A percentile compares a stretch with the other conserved stretches of the same genome.
phyloP scores from a whole-genome alignment of 1,140 invertebrate genomes.

The Pissodes strobi region DNA sequence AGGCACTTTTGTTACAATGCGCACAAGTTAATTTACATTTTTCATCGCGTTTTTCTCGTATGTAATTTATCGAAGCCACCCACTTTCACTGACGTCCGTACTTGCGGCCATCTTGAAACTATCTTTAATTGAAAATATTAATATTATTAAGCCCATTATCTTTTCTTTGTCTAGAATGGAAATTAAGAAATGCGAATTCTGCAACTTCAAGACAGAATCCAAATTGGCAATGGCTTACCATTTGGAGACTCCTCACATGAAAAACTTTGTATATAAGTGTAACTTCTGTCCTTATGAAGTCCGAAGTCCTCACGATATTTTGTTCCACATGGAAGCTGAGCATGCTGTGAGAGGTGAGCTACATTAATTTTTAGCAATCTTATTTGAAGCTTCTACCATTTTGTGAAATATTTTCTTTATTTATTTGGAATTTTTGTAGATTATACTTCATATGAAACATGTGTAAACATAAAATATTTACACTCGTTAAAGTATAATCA shows the following conservation, averaged over 20 bases:
- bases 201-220: slow-evolving; percentile 92
- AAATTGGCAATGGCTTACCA: slow-evolving; percentile 84
- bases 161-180: slow-evolving; percentile 32
- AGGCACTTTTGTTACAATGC: too few species aligned
- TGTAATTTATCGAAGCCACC: too few species aligned
- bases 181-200: slow-evolving; percentile 87
- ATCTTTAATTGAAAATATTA: too few species aligned
- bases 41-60: too few species aligned
- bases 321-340: slow-evolving; percentile 89
- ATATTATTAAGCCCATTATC: slow-evolving; percentile 35
- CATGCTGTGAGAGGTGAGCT: slow-evolving; percentile 71
- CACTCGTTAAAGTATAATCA: too few species aligned
- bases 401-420: too few species aligned
- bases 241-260: slow-evolving; percentile 90
- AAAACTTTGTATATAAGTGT: slow-evolving; percentile 82
- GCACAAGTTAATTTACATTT: too few species aligned
- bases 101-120: too few species aligned
- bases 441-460: too few species aligned
- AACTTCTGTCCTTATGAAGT: slow-evolving; percentile 86
- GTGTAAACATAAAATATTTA: too few species aligned
- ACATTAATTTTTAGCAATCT: not conserved
- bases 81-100: too few species aligned
- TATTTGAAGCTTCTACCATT: not conserved
- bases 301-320: slow-evolving; percentile 82
- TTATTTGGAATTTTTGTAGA: too few species aligned